phyloP scores from a whole-genome alignment of 1,140 invertebrate species.

The Araneus ventricosus region DNA sequence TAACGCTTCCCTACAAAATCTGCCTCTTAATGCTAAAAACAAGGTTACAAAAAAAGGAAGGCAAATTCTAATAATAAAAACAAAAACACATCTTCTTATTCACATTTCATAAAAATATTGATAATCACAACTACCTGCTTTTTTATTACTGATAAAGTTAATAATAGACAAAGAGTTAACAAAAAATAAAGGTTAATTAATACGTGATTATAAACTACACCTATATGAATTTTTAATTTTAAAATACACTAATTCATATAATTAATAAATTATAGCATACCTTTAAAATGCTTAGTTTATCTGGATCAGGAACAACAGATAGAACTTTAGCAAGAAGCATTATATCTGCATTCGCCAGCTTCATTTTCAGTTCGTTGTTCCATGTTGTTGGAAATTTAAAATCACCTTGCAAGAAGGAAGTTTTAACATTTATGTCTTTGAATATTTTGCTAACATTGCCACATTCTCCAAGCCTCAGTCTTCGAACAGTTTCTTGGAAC shows the following conservation, averaged over 20 bases:
- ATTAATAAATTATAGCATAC: background rate
- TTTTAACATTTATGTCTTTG: background rate
- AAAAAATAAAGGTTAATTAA: no score
- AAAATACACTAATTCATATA: background rate
- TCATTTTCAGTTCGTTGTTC: background rate
- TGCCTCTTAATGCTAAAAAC: no score
- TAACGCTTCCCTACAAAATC: no score
- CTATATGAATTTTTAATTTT: no score
- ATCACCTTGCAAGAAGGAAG: background rate
- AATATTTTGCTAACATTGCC: slow-evolving; percentile 43
- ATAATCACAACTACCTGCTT: no score
- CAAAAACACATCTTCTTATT: no score
- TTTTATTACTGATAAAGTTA: no score
- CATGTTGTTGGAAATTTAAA: background rate
- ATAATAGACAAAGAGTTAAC: no score
- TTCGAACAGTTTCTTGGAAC: background rate
- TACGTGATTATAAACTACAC: no score
- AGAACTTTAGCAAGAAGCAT: slow-evolving; percentile 33
- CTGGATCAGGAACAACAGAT: slow-evolving; percentile 40
- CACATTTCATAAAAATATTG: no score
- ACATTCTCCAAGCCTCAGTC: background rate
- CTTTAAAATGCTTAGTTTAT: slow-evolving; percentile 27
- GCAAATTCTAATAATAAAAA: no score
- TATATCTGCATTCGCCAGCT: slow-evolving; percentile 6
- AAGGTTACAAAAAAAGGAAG: no score